Percentiles rank a stretch among this genome's conserved stretches.
These are phyloP conservation scores for Clitarchus hookeri DNA, from an alignment of 2,888 invertebrate species.

Conservation along the genomic window DNA sequence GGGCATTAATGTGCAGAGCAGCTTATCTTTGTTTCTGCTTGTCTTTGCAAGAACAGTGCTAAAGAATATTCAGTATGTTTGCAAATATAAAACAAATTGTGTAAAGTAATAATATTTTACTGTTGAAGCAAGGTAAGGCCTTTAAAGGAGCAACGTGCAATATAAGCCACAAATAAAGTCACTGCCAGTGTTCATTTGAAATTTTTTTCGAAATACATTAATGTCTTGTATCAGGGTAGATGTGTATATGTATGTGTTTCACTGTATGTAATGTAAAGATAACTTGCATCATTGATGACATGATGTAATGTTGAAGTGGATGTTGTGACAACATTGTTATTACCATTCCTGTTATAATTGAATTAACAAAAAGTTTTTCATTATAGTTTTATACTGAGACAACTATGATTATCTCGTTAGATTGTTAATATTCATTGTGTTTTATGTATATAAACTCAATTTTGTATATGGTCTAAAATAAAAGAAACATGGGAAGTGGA, in stretches of 20 bases:
- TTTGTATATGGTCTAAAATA: background rate
- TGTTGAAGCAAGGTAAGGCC: no score
- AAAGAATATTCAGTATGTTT: no score
- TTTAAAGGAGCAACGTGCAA: background rate
- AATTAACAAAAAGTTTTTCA: background rate
- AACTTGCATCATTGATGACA: background rate
- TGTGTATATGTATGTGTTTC: background rate
- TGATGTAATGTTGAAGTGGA: background rate
- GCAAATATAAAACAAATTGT: no score
- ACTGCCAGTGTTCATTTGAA: background rate
- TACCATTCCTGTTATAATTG: background rate
- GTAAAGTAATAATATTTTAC: no score
- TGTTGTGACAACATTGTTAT: background rate
- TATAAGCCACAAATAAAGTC: background rate
- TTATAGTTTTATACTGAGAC: background rate
- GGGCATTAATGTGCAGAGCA: no score
- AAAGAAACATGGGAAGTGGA: background rate
- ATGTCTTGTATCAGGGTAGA: background rate
- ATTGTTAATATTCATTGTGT: background rate
- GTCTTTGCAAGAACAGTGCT: no score
- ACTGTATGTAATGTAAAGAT: background rate
- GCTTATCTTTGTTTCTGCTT: no score
- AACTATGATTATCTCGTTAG: background rate
- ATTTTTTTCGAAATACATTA: background rate
- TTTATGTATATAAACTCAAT: background rate